phyloP scores from a whole-genome alignment of 2,797 vertebrate genomes.

The Pseudocheirus occidentalis region DNA sequence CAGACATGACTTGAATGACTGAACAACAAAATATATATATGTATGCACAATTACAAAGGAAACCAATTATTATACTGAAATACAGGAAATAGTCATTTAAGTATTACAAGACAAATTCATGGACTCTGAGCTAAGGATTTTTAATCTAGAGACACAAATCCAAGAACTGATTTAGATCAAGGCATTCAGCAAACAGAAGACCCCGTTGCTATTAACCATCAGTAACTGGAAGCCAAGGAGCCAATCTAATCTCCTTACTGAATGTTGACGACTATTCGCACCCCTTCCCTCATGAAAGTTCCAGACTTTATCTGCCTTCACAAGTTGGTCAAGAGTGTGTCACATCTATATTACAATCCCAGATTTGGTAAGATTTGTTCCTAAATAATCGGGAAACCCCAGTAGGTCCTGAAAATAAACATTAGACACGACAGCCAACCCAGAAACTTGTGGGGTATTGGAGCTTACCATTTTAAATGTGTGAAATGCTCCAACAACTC shows the following conservation, averaged over 20 bases:
- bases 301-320: neutral
- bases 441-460: neutral
- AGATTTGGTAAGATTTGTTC: conserved; percentile 26
- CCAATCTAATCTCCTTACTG: neutral
- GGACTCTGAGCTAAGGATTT: neutral
- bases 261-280: neutral
- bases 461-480: conserved; percentile 66
- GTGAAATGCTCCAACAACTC: conserved; percentile 49
- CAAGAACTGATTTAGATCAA: neutral
- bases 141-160: neutral
- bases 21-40: neutral
- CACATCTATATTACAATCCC: neutral
- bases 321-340: neutral
- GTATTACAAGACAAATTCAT: neutral
- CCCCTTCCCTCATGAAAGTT: neutral
- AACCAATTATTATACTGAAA: neutral
- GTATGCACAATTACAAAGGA: neutral
- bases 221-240: neutral
- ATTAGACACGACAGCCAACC: neutral
- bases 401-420: conserved; percentile 21
- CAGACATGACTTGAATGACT: no score
- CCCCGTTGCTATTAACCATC: neutral
- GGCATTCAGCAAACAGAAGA: neutral
- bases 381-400: conserved; percentile 29
- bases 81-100: neutral